Evolutionary conservation across 2,113 vertebrate genomes (phyloP).

Genomic region (Coptodon rendalli): DNA sequence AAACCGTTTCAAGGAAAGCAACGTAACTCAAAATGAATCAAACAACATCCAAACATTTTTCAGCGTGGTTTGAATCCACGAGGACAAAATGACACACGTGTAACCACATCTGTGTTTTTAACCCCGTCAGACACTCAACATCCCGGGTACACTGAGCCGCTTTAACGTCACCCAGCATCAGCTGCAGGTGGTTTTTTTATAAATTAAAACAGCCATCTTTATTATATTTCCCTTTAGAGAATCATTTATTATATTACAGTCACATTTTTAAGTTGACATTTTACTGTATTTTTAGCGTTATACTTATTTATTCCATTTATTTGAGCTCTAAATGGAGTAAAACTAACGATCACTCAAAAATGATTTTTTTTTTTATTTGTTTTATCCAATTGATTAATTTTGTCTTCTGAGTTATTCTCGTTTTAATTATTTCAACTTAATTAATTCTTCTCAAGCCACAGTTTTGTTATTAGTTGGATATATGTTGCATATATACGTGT

Average conservation of each 20-base stretch:
- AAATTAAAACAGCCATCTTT: background rate
- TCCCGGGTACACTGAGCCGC: background rate
- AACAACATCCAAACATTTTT: background rate
- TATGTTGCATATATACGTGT: background rate
- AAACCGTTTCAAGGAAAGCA: accelerated
- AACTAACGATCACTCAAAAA: background rate
- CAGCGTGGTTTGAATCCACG: background rate
- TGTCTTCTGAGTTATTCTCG: background rate
- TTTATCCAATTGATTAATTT: background rate
- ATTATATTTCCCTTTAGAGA: background rate
- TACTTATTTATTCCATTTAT: background rate
- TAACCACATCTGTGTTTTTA: background rate
- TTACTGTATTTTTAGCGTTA: background rate
- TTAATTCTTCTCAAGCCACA: background rate
- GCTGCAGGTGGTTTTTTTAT: background rate
- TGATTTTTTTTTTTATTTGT: accelerated
- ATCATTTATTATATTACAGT: background rate
- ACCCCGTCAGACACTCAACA: background rate
- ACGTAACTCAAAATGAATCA: background rate
- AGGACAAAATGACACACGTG: background rate
- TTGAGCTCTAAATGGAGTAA: background rate
- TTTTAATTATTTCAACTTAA: background rate
- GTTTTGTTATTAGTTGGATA: background rate
- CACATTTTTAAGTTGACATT: background rate
- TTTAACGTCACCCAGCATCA: background rate